phyloP scores from a whole-genome alignment of 2,797 vertebrate species.

The Mormyrus proboscirostris region DNA sequence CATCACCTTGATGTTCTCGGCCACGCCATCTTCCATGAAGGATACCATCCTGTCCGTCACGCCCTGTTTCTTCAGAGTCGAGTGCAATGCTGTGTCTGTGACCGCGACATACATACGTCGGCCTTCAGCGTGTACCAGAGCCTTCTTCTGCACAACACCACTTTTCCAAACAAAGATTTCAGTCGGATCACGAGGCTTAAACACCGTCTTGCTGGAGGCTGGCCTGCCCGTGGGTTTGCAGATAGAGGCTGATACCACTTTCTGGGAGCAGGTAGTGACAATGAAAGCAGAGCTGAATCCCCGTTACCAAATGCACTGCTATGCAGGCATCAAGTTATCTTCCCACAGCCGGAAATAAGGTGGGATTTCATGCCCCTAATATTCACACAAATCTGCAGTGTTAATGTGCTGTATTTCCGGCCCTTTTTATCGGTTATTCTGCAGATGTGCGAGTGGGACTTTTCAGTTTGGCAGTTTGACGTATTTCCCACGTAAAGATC shows the following conservation, averaged over 20 bases:
- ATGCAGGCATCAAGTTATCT: not conserved
- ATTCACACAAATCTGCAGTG: not conserved
- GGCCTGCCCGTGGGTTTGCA: not conserved
- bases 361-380: not conserved
- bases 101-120: not conserved
- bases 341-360: not conserved
- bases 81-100: constrained; percentile 79
- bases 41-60: constrained; percentile 69
- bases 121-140: not conserved
- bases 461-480: not conserved
- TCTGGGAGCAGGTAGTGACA: not conserved
- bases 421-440: not conserved
- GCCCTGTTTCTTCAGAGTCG: constrained; percentile 70
- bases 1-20: constrained; percentile 73
- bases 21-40: constrained; percentile 67
- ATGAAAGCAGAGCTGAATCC: not conserved
- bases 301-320: not conserved
- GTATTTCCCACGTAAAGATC: not conserved
- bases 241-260: not conserved
- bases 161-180: not conserved
- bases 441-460: not conserved
- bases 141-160: not conserved
- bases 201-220: not conserved
- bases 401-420: not conserved
- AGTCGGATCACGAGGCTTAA: not conserved